Base-by-base conservation (phyloP, 37 sponge, comb jelly and placozoan species). In the Theonella swinhoei region DNA sequence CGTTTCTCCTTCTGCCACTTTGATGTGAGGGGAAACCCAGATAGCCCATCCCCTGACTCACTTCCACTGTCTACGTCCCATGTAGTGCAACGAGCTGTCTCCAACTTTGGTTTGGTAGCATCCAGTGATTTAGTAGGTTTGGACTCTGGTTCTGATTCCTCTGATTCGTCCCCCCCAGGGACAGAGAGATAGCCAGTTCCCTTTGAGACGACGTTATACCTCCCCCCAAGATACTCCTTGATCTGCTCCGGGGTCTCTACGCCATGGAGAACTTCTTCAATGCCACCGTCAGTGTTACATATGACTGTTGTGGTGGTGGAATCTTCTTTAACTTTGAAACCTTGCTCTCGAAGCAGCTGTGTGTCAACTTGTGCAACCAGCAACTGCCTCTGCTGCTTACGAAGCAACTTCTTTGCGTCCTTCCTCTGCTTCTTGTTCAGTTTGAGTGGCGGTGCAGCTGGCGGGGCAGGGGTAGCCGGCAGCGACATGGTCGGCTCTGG, bases 131-230 rank as follows among this genome's bases (percentile, higher is more conserved):
- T n/a, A n/a, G n/a, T n/a, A n/a, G n/a, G n/a, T 30, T 70, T 35
- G 37, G 47, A 30, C 29, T 74, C 75, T 5, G 43, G 14, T 11
- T 62, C 38, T 1, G 68, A 1, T 0, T 34, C 80, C 14, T 59
- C 80, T 4, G 80, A 70, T 9, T 80, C 30, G 14, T 68, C 58
- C 54, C 42, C 42, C 34, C 66, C 30, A 0, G 75, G 76, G 36
- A 74, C 23, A 14, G 67, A 66, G 64, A 83, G 39, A 76, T 74
- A 63, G 39, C 84, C 84, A 3, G 76, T 30, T n/a, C 84, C 84
- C 32, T 83, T 64, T 1, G 64, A 25, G 36, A 66, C 34, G 42
- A 83, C 64, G 31, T 65, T 75, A 67, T 75, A 75, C n/a, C 47
- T 26, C 58, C 35, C n/a, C 9, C 24, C 33, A 2, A 80, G 31